phyloP scores from a whole-genome alignment of 2,888 invertebrate species.

The Tricholauxania praeusta region DNA sequence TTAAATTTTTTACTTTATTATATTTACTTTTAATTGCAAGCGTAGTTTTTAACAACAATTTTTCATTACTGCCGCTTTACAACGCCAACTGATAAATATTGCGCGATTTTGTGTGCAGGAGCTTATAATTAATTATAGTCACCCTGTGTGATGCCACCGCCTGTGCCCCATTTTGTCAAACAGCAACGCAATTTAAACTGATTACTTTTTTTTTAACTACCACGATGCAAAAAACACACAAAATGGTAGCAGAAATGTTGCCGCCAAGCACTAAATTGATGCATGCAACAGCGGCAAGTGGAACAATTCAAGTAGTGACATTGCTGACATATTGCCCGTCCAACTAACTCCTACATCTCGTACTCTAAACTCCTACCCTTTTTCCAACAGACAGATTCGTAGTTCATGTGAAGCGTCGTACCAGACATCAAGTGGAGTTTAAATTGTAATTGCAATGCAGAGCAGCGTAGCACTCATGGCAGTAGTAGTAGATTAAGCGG shows the following conservation, averaged over 20 bases:
- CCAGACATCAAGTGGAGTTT: not conserved
- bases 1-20: not conserved
- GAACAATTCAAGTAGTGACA: constrained; percentile 15
- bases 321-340: constrained; percentile 21
- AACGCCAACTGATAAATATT: not conserved
- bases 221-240: not conserved
- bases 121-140: constrained; percentile 3
- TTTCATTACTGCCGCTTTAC: no score
- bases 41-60: no score
- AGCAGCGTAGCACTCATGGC: not conserved
- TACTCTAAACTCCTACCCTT: not conserved
- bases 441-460: constrained; percentile 10
- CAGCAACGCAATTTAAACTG: constrained; percentile 24
- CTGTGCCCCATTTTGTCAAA: constrained; percentile 12
- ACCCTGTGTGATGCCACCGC: no score
- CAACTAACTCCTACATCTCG: no score
- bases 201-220: not conserved
- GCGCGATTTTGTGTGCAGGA: not conserved
- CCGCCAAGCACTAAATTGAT: constrained; percentile 21
- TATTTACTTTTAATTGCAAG: not conserved
- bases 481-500: not conserved
- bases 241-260: not conserved
- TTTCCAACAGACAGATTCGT: not conserved
- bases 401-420: not conserved
- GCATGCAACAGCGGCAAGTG: not conserved